Percentiles rank a stretch among this genome's conserved stretches.
Conservation (phyloP, 2,797 vertebrate species). For the Bufotes viridis region DNA sequence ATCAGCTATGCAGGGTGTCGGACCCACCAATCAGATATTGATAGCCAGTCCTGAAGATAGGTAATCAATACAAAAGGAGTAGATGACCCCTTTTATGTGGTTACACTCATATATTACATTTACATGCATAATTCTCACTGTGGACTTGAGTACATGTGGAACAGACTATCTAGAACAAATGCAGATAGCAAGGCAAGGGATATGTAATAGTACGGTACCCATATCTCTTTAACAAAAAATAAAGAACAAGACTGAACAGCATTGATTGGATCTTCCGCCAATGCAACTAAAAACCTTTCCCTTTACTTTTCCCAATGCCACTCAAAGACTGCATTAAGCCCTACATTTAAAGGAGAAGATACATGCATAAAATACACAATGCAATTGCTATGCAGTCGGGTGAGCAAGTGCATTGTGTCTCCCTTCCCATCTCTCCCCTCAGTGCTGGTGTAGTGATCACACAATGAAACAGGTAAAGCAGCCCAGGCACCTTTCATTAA, state of each 20-base stretch:
- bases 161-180: not conserved
- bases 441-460: too few relatives aligned
- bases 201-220: not conserved
- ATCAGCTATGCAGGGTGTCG: too few relatives aligned
- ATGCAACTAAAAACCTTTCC: not conserved
- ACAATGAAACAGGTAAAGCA: too few relatives aligned
- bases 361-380: not conserved
- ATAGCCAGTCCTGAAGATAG: too few relatives aligned
- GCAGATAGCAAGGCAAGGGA: not conserved
- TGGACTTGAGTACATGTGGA: not conserved
- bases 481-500: too few relatives aligned
- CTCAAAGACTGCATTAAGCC: not conserved
- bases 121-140: not conserved
- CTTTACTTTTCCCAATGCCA: not conserved
- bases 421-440: too few relatives aligned
- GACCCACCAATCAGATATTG: too few relatives aligned
- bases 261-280: not conserved
- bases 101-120: not conserved
- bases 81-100: not conserved
- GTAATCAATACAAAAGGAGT: too few relatives aligned
- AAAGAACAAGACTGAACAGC: not conserved
- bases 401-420: too few relatives aligned
- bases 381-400: not conserved
- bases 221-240: not conserved
- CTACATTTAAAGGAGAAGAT: not conserved